phyloP scores from a whole-genome alignment of 2,888 invertebrate species.

The Deilephila porcellus region DNA sequence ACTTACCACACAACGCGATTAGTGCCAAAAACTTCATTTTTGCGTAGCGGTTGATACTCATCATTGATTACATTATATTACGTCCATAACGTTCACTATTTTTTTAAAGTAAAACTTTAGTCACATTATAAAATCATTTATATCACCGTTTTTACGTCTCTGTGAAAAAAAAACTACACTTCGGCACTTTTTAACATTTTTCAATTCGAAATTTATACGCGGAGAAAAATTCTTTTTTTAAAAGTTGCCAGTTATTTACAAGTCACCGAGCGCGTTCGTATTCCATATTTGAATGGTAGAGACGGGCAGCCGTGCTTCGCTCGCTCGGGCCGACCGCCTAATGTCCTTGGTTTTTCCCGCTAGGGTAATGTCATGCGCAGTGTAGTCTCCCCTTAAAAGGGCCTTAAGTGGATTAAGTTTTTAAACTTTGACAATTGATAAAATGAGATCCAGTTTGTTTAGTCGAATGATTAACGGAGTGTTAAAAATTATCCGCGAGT shows the following conservation, averaged over 20 bases:
- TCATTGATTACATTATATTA: conserved; percentile 40
- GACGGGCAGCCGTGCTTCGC: conserved; percentile 62
- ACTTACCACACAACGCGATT: conserved; percentile 77
- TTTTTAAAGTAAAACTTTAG: conserved; percentile 44
- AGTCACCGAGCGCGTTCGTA: conserved; percentile 67
- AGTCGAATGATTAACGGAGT: conserved; percentile 57
- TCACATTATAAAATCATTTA: conserved; percentile 56
- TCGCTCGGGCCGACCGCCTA: conserved; percentile 59
- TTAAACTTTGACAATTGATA: conserved; percentile 83
- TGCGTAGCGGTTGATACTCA: conserved; percentile 51
- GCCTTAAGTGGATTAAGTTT: conserved; percentile 83
- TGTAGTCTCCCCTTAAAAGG: conserved; percentile 72
- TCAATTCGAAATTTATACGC: neutral
- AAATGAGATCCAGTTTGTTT: conserved; percentile 79
- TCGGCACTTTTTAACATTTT: conserved; percentile 40
- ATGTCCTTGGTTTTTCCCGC: conserved; percentile 80
- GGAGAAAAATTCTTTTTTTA: conserved; percentile 29
- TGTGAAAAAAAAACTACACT: conserved; percentile 39
- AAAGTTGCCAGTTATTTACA: conserved; percentile 59
- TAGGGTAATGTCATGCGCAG: conserved; percentile 79
- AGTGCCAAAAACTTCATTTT: conserved; percentile 75
- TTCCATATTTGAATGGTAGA: conserved; percentile 60
- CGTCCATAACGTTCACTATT: conserved; percentile 37
- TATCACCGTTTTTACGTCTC: conserved; percentile 31
- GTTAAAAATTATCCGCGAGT: neutral